Conservation (phyloP, 1,140 invertebrate species). For the Diabrotica virgifera region DNA sequence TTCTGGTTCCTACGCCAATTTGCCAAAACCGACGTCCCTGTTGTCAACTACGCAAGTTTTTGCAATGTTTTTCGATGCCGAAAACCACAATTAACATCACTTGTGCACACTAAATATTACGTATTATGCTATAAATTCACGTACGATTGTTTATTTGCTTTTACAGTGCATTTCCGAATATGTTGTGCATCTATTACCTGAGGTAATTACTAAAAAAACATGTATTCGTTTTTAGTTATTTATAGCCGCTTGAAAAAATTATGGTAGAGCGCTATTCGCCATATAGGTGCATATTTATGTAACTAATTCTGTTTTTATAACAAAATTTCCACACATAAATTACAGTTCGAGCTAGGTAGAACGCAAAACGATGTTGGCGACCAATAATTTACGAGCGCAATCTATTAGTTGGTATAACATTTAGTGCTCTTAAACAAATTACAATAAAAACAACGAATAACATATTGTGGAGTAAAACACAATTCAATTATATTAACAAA, state of each 20-base stretch:
- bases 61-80: constrained; percentile 18
- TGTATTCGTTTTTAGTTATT: constrained; percentile 4
- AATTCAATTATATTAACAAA: too few relatives aligned
- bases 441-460: too few relatives aligned
- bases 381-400: too few relatives aligned
- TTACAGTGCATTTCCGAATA: background rate
- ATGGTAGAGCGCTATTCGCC: background rate
- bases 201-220: constrained; percentile 5
- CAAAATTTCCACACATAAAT: background rate
- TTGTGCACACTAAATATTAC: background rate
- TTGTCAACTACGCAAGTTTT: constrained; percentile 18
- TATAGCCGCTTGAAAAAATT: background rate
- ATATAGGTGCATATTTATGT: constrained; percentile 2
- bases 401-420: too few relatives aligned
- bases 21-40: too few relatives aligned
- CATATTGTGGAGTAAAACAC: too few relatives aligned
- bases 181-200: background rate
- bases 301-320: constrained; percentile 1
- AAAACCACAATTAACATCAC: background rate
- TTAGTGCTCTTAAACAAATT: too few relatives aligned
- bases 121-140: background rate
- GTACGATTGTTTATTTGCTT: background rate
- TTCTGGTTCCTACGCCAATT: too few relatives aligned
- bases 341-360: background rate
- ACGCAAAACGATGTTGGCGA: too few relatives aligned